Evolutionary conservation across 2,113 vertebrate species (phyloP).

Genomic region (Copsychus sechellarum): DNA sequence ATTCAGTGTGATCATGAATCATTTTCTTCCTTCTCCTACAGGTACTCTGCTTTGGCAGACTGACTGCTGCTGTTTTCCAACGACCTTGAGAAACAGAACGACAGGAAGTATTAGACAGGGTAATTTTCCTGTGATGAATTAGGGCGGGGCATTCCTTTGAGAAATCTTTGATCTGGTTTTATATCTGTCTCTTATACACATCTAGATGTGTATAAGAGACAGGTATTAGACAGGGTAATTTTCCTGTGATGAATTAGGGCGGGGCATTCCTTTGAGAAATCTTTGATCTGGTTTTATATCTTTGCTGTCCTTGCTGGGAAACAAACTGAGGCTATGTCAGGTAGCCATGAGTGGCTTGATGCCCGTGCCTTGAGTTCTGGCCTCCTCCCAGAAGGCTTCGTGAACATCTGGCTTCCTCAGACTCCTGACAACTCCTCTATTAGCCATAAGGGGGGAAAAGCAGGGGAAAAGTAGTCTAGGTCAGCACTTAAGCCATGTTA

Average conservation of each 20-base stretch:
- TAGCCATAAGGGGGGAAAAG: not conserved
- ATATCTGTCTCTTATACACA: too few species aligned
- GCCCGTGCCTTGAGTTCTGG: not conserved
- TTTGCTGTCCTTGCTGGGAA: conserved; percentile 31
- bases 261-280: conserved; percentile 37
- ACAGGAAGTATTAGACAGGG: conserved; percentile 50
- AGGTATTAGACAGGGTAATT: conserved; percentile 33
- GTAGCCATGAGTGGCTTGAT: not conserved
- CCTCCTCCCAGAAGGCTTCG: not conserved
- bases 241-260: conserved; percentile 61
- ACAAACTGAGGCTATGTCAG: not conserved
- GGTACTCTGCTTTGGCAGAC: conserved; percentile 25
- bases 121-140: conserved; percentile 63
- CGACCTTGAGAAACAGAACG: conserved; percentile 13
- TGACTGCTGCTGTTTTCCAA: conserved; percentile 23
- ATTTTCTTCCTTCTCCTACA: conserved; percentile 21
- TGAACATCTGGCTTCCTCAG: not conserved
- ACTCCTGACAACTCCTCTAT: not conserved
- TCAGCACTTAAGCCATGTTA: not conserved
- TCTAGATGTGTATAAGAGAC: too few species aligned
- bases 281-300: conserved; percentile 57
- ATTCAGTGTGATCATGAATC: not conserved
- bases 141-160: conserved; percentile 40
- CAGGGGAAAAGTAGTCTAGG: not conserved
- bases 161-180: too few species aligned